Evolutionary conservation across 2,113 vertebrate genomes (phyloP), one percentile per base, ranked within the genome.

Genomic region (Triplophysa rosa): DNA sequence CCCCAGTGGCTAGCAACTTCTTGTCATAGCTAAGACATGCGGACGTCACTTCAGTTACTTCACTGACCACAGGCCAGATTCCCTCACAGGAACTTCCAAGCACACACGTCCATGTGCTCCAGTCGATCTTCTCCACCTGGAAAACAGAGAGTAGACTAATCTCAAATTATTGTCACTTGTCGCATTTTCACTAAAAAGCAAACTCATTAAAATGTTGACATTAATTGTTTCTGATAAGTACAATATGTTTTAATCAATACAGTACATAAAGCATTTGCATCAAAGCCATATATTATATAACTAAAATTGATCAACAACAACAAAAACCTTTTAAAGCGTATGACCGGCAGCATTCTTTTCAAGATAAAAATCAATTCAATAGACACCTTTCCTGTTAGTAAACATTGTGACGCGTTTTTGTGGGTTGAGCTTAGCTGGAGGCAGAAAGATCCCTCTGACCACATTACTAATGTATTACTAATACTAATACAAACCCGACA

Each of bases 121-220:
- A 99, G 85, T 94, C 94, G 69, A 99, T 95, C 91, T 97, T 99
- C 87, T 98, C 97, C 88, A 95, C 96, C 97, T 99, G 78, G n/a
- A 74, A 56, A 82, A 26, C 12, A 63, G 47, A 33, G 58, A 5
- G 16, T 58, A 26, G 2, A 13, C 5, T 19, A 14, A 14, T 52
- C 49, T 52, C 49, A 52, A 16, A 52, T 2, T 14, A 5, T 45
- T 45, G 10, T 40, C 21, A n/a, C 12, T 14, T 37, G 1, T 12
- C 26, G 8, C 33, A 37, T 37, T 7, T 37, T 7, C 6, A 37
- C 7, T 37, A 33, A 37, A 33, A 58, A 2, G 0, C n/a, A 40
- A 29, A 21, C 29, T 72, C 37, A 58, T 16, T 59, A 1, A 59
- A 70, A 45, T 2, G 17, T 21, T n/a, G 19, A 67, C 16, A n/a